Conservation (phyloP, 2,797 vertebrate genomes). For the Miichthys miiuy region DNA sequence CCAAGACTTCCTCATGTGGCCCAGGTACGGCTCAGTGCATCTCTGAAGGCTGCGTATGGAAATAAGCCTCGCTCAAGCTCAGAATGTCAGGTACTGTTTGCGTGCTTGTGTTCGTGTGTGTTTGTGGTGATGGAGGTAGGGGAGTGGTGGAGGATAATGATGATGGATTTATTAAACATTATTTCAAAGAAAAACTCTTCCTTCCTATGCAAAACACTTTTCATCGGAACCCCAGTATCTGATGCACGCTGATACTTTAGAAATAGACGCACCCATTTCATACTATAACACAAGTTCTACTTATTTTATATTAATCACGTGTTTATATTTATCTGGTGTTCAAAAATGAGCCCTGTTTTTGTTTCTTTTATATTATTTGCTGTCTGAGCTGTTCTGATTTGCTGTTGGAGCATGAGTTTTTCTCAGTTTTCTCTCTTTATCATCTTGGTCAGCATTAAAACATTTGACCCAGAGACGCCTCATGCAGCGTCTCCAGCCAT, state of each 20-base stretch:
- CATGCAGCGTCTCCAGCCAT: not conserved
- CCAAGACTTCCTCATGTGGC: slow-evolving; percentile 91
- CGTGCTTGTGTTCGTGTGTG: slow-evolving; percentile 13
- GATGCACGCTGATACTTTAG: not conserved
- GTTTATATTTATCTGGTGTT: too few species aligned
- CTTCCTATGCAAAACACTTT: slow-evolving; percentile 48
- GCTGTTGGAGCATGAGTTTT: not conserved
- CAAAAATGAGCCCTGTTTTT: not conserved
- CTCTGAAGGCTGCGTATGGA: slow-evolving; percentile 88
- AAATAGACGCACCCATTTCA: not conserved
- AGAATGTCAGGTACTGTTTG: slow-evolving; percentile 53
- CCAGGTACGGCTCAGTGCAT: slow-evolving; percentile 84
- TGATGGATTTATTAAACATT: slow-evolving; percentile 17
- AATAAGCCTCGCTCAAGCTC: slow-evolving; percentile 86
- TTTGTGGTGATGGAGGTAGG: not conserved
- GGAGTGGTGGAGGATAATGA: not conserved
- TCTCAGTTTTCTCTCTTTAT: too few species aligned
- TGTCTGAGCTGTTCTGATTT: not conserved
- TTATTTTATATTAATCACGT: not conserved
- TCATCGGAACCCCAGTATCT: too few species aligned
- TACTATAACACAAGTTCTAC: too few species aligned
- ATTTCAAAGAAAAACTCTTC: slow-evolving; percentile 40
- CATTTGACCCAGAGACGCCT: not conserved
- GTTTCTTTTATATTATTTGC: not conserved
- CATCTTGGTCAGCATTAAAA: too few species aligned